Conservation (phyloP, 2,797 vertebrate species). For the Loriculus beryllinus region DNA sequence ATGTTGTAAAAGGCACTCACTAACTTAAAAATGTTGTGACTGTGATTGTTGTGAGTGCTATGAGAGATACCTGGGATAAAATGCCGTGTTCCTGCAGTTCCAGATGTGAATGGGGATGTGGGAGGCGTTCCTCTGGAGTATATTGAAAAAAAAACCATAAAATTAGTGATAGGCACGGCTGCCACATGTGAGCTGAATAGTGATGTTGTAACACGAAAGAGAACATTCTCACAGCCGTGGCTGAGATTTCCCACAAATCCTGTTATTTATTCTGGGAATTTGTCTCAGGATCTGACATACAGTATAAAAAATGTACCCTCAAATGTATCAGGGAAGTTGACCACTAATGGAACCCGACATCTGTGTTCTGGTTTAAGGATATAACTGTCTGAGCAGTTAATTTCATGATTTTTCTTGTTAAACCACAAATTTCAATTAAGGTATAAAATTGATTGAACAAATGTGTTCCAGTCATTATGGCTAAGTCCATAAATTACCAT, state of each 20-base stretch:
- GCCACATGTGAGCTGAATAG: neutral
- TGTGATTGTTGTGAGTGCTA: neutral
- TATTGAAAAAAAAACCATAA: neutral
- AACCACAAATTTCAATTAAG: conserved; percentile 56
- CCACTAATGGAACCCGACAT: conserved; percentile 3
- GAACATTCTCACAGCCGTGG: neutral
- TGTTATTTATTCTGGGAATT: neutral
- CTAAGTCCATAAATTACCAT: conserved; percentile 69
- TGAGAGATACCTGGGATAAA: neutral
- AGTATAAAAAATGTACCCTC: neutral
- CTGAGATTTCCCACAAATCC: conserved; percentile 17
- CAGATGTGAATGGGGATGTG: neutral
- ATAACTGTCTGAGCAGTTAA: conserved; percentile 29
- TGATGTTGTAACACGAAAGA: neutral
- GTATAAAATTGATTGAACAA: conserved; percentile 57
- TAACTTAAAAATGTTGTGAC: neutral
- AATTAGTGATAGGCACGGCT: neutral
- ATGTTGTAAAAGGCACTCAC: neutral
- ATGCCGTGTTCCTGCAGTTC: neutral
- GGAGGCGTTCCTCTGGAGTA: neutral
- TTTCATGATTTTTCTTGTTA: conserved; percentile 44
- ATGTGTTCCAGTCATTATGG: conserved; percentile 53
- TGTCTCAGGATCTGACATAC: neutral
- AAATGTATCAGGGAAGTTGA: conserved; percentile 16
- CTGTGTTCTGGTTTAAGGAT: neutral